Conservation (phyloP, 2,888 invertebrate species). For the Nezara viridula region DNA sequence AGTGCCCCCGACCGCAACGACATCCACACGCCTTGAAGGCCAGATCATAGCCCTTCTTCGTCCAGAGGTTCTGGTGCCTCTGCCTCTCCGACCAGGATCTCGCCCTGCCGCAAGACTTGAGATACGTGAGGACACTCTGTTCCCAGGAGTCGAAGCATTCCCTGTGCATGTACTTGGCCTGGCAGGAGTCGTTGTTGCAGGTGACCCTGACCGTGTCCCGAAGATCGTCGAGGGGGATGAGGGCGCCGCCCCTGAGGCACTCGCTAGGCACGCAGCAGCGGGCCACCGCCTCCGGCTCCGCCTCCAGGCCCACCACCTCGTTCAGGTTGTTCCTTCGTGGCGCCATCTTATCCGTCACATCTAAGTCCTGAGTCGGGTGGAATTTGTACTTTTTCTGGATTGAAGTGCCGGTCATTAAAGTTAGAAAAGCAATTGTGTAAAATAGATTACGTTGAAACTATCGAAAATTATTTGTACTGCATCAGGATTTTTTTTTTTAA, state of each 20-base stretch:
- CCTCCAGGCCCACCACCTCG: constrained; percentile 67
- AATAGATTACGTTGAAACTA: constrained; percentile 22
- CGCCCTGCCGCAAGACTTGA: constrained; percentile 92
- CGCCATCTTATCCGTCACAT: constrained; percentile 65
- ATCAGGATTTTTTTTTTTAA: constrained; percentile 63
- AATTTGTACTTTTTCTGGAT: constrained; percentile 65
- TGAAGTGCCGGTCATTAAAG: constrained; percentile 64
- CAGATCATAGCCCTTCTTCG: constrained; percentile 96
- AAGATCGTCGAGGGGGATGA: constrained; percentile 78
- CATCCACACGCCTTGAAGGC: constrained; percentile 96
- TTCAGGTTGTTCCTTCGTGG: constrained; percentile 66
- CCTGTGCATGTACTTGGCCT: constrained; percentile 92
- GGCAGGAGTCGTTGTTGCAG: constrained; percentile 95
- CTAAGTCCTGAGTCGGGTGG: constrained; percentile 63
- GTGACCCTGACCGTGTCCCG: constrained; percentile 88
- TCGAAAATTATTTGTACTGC: constrained; percentile 64
- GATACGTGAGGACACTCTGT: constrained; percentile 86
- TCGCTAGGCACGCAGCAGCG: constrained; percentile 90
- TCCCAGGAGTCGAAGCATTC: constrained; percentile 97
- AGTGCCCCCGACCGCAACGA: constrained; percentile 91
- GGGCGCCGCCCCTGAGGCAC: constrained; percentile 75
- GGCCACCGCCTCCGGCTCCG: constrained; percentile 70
- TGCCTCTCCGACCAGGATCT: constrained; percentile 96
- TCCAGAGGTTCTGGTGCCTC: constrained; percentile 95
- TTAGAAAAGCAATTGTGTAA: not conserved